A percentile compares a stretch with the other conserved stretches of the same genome.
phyloP scores from a whole-genome alignment of 2,888 invertebrate species.

The Strigamia maritima region DNA sequence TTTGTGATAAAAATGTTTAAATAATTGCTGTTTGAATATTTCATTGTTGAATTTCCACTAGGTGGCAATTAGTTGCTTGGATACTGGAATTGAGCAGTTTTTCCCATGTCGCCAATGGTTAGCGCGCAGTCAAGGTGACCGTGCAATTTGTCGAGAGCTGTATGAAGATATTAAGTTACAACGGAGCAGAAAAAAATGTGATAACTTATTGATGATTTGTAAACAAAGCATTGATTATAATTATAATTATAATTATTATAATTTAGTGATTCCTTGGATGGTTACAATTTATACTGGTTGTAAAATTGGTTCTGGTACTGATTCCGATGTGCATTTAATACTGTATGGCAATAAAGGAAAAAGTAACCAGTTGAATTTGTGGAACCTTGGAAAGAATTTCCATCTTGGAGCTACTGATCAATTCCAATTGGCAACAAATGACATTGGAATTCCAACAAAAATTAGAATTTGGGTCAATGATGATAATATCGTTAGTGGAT shows the following conservation, averaged over 20 bases:
- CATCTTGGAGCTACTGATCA: background rate
- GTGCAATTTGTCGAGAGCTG: background rate
- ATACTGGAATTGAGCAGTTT: background rate
- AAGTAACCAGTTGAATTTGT: background rate
- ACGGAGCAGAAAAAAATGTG: background rate
- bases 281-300: constrained; percentile 2
- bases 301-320: background rate
- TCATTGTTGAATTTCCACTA: background rate
- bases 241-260: no score
- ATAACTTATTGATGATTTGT: background rate
- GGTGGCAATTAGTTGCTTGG: background rate
- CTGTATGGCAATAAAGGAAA: constrained; percentile 32
- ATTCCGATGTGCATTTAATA: constrained; percentile 10
- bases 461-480: constrained; percentile 6
- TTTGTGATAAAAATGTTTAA: background rate
- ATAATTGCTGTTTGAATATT: background rate
- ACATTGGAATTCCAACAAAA: constrained; percentile 26
- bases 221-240: no score
- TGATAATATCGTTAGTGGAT: background rate
- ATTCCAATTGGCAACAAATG: background rate
- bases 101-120: background rate
- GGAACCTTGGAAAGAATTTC: background rate
- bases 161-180: background rate
- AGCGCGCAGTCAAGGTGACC: background rate
- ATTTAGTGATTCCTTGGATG: constrained; percentile 33